Evolutionary conservation across 2,797 vertebrate genomes (phyloP), one percentile per base, ranked within the genome.

Genomic region (Eptatretus atami): DNA sequence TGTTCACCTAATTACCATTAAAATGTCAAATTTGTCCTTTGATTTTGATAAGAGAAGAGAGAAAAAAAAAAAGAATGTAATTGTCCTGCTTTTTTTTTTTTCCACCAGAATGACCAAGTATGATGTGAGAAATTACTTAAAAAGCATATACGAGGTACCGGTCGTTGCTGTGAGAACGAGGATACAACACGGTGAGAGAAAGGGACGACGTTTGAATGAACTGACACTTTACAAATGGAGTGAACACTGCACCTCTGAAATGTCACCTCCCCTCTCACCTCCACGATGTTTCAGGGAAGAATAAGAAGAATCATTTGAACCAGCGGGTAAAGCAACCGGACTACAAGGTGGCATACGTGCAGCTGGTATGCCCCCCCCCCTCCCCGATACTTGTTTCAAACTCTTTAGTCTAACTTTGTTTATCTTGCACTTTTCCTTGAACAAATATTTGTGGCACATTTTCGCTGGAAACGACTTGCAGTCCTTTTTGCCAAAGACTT

Each of bases 261-360:
- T 44, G 31, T 44, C 31, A 44, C 31, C 6, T 44, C 31, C 31
- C 31, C 31, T 44, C 31, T 44, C 6, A 44, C 31, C 31, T 44
- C 31, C 57, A 10, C 57, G 12, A 24, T 53, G n/a, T 70, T 61
- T 53, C 68, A 80, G 77, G 79, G 68, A 78, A 78, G 67, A 82
- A 78, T 71, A 86, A 80, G 74, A 81, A 79, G 66, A 83, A 95
- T 70, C 77, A 86, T 69, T 78, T 77, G 66, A 81, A 82, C 67
- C 80, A 82, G 70, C 78, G 73, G 53, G 75, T 87, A 65, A 94
- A 94, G 75, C 73, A 71, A 66, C 86, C 86, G 0, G 90, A 98
- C 73, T 90, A 80, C 74, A 98, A 98, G 77, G 81, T 93, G 0
- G 87, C 88, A 25, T 93, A 92, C 3, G 75, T 98, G 70, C 90